Percentiles rank a stretch among this genome's conserved stretches.
Evolutionary conservation across 2,113 vertebrate species (phyloP).

Genomic region (Phylloscopus trochilus): DNA sequence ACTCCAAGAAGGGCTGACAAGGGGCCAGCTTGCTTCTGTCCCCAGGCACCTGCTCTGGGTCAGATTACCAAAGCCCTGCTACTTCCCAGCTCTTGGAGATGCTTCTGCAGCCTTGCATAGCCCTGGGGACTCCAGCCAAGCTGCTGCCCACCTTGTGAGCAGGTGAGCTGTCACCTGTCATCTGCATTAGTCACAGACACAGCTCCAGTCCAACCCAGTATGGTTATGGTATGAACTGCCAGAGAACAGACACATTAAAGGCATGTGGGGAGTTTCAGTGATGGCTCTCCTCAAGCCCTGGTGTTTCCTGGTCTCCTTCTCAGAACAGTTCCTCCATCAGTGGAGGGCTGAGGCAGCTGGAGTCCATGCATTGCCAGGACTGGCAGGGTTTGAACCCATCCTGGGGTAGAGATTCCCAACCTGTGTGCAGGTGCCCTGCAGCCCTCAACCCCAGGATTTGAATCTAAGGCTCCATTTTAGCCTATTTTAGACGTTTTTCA

Average conservation of each 20-base stretch:
- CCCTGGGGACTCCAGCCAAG: background rate
- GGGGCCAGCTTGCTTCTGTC: background rate
- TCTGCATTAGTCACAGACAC: rapidly evolving
- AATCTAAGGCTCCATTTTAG: background rate
- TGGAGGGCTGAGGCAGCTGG: background rate
- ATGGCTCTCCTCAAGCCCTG: background rate
- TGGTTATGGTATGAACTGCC: no score
- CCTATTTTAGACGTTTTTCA: background rate
- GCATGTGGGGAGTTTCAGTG: rapidly evolving
- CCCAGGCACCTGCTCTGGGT: background rate
- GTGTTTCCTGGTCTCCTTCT: background rate
- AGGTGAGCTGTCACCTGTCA: background rate
- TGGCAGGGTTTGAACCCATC: rapidly evolving
- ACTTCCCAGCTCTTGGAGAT: background rate
- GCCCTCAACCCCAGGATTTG: background rate
- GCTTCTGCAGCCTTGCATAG: rapidly evolving
- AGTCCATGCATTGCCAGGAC: rapidly evolving
- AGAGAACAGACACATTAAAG: background rate
- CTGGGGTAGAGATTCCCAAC: background rate
- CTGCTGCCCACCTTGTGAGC: background rate
- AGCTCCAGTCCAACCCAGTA: background rate
- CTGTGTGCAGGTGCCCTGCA: background rate
- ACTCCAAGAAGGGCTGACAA: background rate
- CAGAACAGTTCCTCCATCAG: rapidly evolving
- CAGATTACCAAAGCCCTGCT: background rate